Conservation (phyloP, 2,888 invertebrate genomes). For the Leistus spinibarbis region DNA sequence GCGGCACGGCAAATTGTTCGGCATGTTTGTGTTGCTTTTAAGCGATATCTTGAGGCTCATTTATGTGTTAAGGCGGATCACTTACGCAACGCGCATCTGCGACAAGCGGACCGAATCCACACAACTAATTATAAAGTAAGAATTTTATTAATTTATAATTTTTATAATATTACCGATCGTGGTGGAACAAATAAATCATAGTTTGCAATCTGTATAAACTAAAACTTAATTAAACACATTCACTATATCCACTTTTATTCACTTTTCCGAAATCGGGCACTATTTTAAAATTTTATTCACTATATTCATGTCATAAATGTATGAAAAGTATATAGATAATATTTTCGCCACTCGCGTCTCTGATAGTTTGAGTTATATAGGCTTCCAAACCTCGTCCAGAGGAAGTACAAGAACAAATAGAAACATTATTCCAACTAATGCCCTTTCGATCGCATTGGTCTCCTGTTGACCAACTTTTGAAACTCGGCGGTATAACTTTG, state of each 20-base stretch:
- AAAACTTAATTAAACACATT: too few relatives aligned
- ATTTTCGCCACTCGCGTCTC: neutral
- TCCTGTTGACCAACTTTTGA: slow-evolving; percentile 86
- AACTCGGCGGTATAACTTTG: slow-evolving; percentile 81
- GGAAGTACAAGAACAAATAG: slow-evolving; percentile 85
- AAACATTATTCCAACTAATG: slow-evolving; percentile 76
- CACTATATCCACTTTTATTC: too few relatives aligned
- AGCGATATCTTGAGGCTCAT: slow-evolving; percentile 92
- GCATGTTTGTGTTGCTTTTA: slow-evolving; percentile 87
- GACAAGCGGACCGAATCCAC: slow-evolving; percentile 55
- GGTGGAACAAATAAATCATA: too few relatives aligned
- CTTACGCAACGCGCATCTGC: slow-evolving; percentile 64
- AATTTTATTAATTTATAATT: too few relatives aligned
- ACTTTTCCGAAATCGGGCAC: too few relatives aligned
- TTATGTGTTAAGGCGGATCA: slow-evolving; percentile 78
- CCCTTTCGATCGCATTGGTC: slow-evolving; percentile 82
- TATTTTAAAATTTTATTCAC: too few relatives aligned
- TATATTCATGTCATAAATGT: too few relatives aligned
- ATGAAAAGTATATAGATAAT: neutral
- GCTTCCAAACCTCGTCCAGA: slow-evolving; percentile 75
- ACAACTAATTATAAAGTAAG: slow-evolving; percentile 60
- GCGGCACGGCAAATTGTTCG: slow-evolving; percentile 89
- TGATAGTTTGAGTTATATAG: too few relatives aligned
- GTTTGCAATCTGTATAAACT: too few relatives aligned
- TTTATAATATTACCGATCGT: too few relatives aligned